Evolutionary conservation across 2,888 invertebrate species (phyloP), one percentile per base, ranked within the genome.

Genomic region (Ophioninae sp.): DNA sequence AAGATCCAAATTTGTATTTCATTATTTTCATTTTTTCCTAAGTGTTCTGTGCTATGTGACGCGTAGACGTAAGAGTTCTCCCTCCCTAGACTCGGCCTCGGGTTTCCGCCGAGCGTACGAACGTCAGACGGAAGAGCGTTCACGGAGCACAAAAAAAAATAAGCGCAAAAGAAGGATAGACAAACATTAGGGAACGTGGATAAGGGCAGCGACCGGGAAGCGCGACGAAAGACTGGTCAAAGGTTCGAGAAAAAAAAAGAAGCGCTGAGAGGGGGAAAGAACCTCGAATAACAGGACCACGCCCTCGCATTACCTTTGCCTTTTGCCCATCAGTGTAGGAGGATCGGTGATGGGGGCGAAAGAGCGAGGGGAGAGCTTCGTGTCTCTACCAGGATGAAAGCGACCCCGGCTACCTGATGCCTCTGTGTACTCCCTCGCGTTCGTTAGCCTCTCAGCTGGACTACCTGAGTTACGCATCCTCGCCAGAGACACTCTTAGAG

Each of bases 391-490:
- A 77, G 81, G 80, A 86, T 80, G 83, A 86, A 81, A 82, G 69
- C 86, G 82, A 84, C 84, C 81, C 75, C 69, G 78, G 85, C 86
- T 86, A 87, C 86, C 85, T 84, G 86, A 85, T 85, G 76, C 72
- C 72, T 61, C 65, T 64, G 75, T 79, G 23, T 57, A 69, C 74
- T 80, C 76, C 73, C 76, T 41, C 73, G 56, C 74, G 57, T 78
- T 81, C 69, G 62, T 85, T 85, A 74, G 56, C 69, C 62, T 79
- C 74, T 30, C 56, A 21, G 10, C 81, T 80, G 50, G 67, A 70
- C 87, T 86, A 87, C 86, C 86, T 87, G 85, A 72, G 79, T 87
- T 87, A 87, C 87, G 86, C 87, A 79, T 79, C 79, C 74, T 61
- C 62, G 56, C 77, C 57, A 44, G n/a, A 73, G 56, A 39, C 41